Base-by-base conservation (phyloP, 1,140 invertebrate genomes). In the Monomorium pharaonis region DNA sequence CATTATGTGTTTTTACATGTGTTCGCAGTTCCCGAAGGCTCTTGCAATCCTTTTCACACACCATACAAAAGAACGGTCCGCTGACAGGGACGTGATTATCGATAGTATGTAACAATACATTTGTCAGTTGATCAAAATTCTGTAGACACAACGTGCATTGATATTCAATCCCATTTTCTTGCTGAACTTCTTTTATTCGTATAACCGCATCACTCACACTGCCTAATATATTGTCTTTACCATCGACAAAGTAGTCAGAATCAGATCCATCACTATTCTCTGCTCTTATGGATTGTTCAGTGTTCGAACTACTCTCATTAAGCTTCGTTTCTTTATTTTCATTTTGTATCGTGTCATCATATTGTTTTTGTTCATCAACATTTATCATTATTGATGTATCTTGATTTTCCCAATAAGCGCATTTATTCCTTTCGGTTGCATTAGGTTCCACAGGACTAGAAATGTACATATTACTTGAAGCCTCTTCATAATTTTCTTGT, bases 1-100 rank as follows among this genome's bases (percentile, higher is more conserved):
- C 97, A 9, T 96, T 97, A 89, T 97, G 95, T 0, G 81, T 93
- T 77, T 95, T 95, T 0, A 94, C 92, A 49, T 95, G 95, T 0
- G 76, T 10, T 0, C 93, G 92, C 12, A 95, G 78, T 2, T 95
- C 91, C 0, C 88, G 76, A 24, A 89, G 89, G 88, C 86, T 93
- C 3, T 93, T 88, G 56, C 94, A 95, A 58, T 95, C 94, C 49
- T 94, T 95, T 85, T 95, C 95, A 47, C 95, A 95, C 6, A 95
- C 91, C 10, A 95, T 91, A 16, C 95, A 95, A 60, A 93, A 95
- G 63, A 94, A 95, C 2, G 94, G 95, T 0, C 95, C 95, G 1
- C 83, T 90, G 0, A 63, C 88, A 12, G 94, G 93, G 0, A 95
- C 91, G 54, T 95, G 94, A 47, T 94, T 93, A 21, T 95, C 94